These are phyloP conservation scores for Orthonevra nobilis DNA, from an alignment of 2,888 invertebrate species.

Conservation along the genomic window DNA sequence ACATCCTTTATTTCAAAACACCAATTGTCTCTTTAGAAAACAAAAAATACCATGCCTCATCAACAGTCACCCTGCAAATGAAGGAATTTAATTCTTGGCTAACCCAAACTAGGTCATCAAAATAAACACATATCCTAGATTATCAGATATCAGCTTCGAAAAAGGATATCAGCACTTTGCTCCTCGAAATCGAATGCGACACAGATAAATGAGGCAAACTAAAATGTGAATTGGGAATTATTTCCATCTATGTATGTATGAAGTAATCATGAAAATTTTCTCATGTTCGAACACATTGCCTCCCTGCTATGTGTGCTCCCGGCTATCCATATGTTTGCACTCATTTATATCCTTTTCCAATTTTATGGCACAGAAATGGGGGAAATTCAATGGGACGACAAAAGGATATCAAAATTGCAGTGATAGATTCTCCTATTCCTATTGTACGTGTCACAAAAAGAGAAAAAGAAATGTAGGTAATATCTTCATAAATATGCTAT, in stretches of 20 bases:
- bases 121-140: constrained; percentile 27
- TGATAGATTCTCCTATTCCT: constrained; percentile 32
- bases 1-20: too few relatives aligned
- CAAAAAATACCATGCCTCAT: background rate
- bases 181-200: constrained; percentile 64
- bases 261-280: constrained; percentile 45
- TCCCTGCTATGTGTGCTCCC: constrained; percentile 48
- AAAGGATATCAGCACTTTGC: constrained; percentile 48
- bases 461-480: constrained; percentile 3
- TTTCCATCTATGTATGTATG: constrained; percentile 49
- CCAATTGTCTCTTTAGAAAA: constrained; percentile 6
- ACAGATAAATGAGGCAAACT: constrained; percentile 54
- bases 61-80: constrained; percentile 16
- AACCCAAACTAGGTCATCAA: constrained; percentile 44
- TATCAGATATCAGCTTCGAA: constrained; percentile 16
- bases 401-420: constrained; percentile 41
- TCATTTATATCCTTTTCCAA: too few relatives aligned
- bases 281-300: constrained; percentile 33
- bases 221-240: constrained; percentile 49
- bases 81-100: constrained; percentile 5
- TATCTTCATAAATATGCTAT: constrained; percentile 24
- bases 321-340: constrained; percentile 26
- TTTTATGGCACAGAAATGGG: constrained; percentile 24
- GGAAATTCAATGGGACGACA: constrained; percentile 39
- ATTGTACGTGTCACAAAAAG: constrained; percentile 25